These are phyloP conservation scores for Aquatica leii DNA, from an alignment of 2,888 invertebrate species.

Conservation along the genomic window DNA sequence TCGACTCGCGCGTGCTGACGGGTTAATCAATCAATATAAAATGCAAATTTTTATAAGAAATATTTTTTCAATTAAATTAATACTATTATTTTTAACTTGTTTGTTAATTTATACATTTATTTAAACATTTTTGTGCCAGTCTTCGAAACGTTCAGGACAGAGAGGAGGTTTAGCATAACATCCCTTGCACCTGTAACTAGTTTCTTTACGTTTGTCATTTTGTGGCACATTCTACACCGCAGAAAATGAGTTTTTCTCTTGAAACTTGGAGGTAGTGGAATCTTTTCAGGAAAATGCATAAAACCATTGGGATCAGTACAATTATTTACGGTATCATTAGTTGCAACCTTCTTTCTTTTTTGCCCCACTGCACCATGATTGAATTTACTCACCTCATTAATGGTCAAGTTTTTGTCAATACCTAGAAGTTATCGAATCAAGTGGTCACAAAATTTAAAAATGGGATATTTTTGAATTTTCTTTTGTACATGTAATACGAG, in stretches of 20 bases:
- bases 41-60: too few relatives aligned
- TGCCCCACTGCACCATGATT: conserved; percentile 2
- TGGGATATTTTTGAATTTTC: background rate
- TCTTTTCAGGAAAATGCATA: background rate
- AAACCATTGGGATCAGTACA: background rate
- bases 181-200: background rate
- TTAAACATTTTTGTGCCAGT: background rate
- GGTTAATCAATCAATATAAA: too few relatives aligned
- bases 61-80: too few relatives aligned
- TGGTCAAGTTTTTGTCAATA: too few relatives aligned
- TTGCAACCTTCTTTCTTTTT: background rate
- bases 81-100: too few relatives aligned
- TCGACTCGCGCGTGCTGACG: too few relatives aligned
- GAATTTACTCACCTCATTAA: too few relatives aligned
- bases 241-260: background rate
- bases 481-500: background rate
- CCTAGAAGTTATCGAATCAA: too few relatives aligned
- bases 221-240: background rate
- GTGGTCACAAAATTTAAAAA: too few relatives aligned
- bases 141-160: background rate
- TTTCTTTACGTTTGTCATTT: background rate
- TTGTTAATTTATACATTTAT: too few relatives aligned
- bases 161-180: background rate
- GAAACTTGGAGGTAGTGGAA: background rate
- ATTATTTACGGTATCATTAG: background rate